Conservation (phyloP, 1,140 invertebrate genomes). For the Calliopsis andreniformis region DNA sequence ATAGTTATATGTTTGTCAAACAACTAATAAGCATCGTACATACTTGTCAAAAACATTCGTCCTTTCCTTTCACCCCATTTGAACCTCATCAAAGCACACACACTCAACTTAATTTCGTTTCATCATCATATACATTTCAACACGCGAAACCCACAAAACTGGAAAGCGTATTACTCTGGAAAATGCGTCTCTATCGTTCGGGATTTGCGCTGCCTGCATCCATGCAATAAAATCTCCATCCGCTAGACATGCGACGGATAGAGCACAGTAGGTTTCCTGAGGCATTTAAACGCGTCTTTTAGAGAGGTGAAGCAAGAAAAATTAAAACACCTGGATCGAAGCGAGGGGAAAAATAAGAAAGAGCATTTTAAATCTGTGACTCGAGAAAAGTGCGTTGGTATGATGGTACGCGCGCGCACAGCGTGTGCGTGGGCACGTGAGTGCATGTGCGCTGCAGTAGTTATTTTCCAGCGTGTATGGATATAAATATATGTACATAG, state of each 20-base stretch:
- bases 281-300: conserved; percentile 17
- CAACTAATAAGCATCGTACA: too few relatives aligned
- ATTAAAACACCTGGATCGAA: not conserved
- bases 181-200: conserved; percentile 23
- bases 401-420: not conserved
- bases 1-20: too few relatives aligned
- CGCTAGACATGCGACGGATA: not conserved
- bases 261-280: not conserved
- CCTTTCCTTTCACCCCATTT: not conserved
- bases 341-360: not conserved
- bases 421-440: not conserved
- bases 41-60: not conserved
- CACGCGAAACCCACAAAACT: not conserved
- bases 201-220: conserved; percentile 1
- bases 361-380: not conserved
- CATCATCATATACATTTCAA: conserved; percentile 8
- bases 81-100: not conserved
- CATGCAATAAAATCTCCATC: conserved; percentile 23
- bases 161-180: not conserved
- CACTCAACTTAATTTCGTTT: not conserved
- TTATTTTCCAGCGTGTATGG: conserved; percentile 41
- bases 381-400: conserved; percentile 2
- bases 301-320: not conserved
- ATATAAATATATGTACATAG: conserved; percentile 53
- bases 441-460: not conserved